Evolutionary conservation across 2,888 invertebrate genomes (phyloP).

Genomic region (Neoaliturus tenellus): DNA sequence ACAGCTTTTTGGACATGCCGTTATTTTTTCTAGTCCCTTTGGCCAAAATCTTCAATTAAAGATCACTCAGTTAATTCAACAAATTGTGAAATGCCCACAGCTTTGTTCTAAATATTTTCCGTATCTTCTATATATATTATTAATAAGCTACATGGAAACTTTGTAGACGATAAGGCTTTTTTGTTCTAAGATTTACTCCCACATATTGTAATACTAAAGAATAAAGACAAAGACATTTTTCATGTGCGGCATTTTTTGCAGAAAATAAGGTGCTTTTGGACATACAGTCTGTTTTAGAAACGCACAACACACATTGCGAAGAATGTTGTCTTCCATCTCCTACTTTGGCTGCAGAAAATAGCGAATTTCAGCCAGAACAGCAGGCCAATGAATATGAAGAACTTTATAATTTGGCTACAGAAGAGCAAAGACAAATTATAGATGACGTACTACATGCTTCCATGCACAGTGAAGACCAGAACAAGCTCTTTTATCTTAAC

Average conservation of each 20-base stretch:
- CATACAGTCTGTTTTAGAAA: background rate
- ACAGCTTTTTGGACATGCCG: too few species aligned
- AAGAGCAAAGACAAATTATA: conserved; percentile 5
- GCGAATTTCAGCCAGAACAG: background rate
- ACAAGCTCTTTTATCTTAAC: background rate
- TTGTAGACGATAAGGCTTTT: too few species aligned
- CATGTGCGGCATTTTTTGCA: background rate
- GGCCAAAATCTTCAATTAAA: too few species aligned
- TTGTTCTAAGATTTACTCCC: too few species aligned
- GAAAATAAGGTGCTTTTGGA: too few species aligned
- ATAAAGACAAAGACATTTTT: background rate
- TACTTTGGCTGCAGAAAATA: background rate
- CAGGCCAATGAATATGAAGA: conserved; percentile 7
- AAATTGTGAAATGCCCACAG: too few species aligned
- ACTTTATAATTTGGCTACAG: conserved; percentile 24
- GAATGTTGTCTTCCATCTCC: conserved; percentile 15
- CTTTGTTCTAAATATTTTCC: too few species aligned
- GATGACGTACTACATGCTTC: background rate
- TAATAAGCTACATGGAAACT: too few species aligned
- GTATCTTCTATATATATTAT: too few species aligned
- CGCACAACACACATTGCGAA: conserved; percentile 9
- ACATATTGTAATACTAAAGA: too few species aligned
- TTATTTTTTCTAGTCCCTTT: too few species aligned
- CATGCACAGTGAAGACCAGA: conserved; percentile 18
- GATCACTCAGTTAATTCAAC: too few species aligned